Evolutionary conservation across 2,113 vertebrate genomes (phyloP).

Genomic region (Uropsilus gracilis): DNA sequence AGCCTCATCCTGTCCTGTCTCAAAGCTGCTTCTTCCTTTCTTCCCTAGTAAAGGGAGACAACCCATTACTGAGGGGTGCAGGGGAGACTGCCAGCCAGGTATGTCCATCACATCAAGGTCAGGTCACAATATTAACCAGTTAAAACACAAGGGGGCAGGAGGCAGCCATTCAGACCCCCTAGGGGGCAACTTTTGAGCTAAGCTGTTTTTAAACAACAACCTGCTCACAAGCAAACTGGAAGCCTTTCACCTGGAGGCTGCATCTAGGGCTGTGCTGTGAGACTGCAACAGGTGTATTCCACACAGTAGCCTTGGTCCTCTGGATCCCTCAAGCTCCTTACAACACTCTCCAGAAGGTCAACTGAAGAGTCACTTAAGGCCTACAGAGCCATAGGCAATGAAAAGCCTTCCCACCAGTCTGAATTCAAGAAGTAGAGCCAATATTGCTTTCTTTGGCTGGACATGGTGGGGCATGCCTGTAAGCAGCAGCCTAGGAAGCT

Average conservation of each 20-base stretch:
- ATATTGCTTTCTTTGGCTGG: too few species aligned
- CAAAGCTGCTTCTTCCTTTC: not conserved
- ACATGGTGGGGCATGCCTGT: too few species aligned
- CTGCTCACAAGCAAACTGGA: not conserved
- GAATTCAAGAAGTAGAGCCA: not conserved
- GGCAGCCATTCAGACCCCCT: not conserved
- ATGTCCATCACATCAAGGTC: not conserved
- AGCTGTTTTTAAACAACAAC: not conserved
- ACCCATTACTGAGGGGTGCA: not conserved
- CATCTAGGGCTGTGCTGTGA: accelerated
- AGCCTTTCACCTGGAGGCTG: not conserved
- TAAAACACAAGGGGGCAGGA: accelerated
- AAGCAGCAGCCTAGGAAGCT: too few species aligned
- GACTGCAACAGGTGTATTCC: not conserved
- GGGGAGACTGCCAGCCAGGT: not conserved
- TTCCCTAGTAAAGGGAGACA: not conserved
- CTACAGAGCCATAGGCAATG: not conserved
- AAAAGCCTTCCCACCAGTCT: not conserved
- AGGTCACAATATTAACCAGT: not conserved
- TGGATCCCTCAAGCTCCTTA: not conserved
- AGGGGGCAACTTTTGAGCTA: not conserved
- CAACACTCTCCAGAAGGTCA: not conserved
- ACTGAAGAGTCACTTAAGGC: too few species aligned
- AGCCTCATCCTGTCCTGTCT: not conserved
- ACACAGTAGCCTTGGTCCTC: not conserved